These are phyloP conservation scores for Pheucticus melanocephalus DNA, from an alignment of 2,113 vertebrate species.

Conservation along the genomic window DNA sequence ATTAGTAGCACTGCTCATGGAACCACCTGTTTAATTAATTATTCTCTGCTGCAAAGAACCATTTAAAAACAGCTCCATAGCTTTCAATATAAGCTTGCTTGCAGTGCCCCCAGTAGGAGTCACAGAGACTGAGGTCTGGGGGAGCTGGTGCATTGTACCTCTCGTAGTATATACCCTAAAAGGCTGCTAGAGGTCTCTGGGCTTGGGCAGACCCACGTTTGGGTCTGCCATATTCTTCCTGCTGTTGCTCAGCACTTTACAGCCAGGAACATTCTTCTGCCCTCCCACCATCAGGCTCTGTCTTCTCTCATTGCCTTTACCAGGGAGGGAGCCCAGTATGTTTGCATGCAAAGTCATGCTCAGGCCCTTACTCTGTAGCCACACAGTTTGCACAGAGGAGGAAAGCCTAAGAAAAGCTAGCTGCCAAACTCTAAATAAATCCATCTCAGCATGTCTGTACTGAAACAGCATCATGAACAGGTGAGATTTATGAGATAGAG, in stretches of 20 bases:
- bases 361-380: background rate
- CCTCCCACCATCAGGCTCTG: background rate
- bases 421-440: background rate
- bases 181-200: background rate
- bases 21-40: slow-evolving; percentile 70
- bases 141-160: background rate
- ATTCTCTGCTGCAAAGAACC: slow-evolving; percentile 50
- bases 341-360: background rate
- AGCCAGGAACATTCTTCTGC: background rate
- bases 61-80: slow-evolving; percentile 41
- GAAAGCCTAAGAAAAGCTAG: background rate
- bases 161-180: slow-evolving; percentile 22
- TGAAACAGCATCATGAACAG: background rate
- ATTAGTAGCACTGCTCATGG: slow-evolving; percentile 47
- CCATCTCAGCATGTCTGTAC: background rate
- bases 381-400: background rate
- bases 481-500: background rate
- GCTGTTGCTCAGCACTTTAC: background rate
- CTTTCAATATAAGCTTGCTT: slow-evolving; percentile 59
- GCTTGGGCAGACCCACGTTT: background rate
- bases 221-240: background rate
- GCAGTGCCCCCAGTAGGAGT: slow-evolving; percentile 64
- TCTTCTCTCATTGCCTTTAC: background rate
- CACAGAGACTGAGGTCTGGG: background rate
- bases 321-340: background rate